Evolutionary conservation across 2,113 vertebrate species (phyloP), one percentile per base, ranked within the genome.

Genomic region (Cavia aperea): DNA sequence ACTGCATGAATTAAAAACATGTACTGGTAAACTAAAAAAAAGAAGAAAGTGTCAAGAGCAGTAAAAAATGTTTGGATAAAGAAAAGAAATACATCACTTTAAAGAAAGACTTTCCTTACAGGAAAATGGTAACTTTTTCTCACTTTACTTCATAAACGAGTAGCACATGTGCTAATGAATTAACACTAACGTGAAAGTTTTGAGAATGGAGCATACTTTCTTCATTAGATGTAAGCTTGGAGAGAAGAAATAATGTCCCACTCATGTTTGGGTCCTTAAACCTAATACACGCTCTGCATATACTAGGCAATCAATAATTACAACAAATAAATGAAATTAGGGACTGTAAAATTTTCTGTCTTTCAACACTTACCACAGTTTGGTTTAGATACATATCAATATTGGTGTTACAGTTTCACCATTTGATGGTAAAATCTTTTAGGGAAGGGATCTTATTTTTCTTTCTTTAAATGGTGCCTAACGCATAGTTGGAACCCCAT

Each of bases 371-470:
- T 39, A 36, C 85, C 29, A 63, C 49, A 77, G 2, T 73, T 78
- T 93, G n/a, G 21, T 70, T 51, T 88, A 70, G 24, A 10, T 93
- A 56, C 39, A 84, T 78, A 83, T 18, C 33, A 43, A 7, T 83
- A 39, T 39, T 39, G 39, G 9, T 83, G 21, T 90, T 94, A 60
- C 33, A 81, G 51, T 62, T 94, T 15, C 31, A 14, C 19, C 18
- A 84, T 83, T 87, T 84, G 54, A 86, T 39, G 82, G 19, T 54
- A 83, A 70, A 43, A 75, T 92, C 9, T 92, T 91, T 95, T 70
- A 87, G 19, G 16, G 36, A 92, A 72, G 10, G 9, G 29, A 65
- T 29, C 15, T 90, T 65, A 68, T 68, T 94, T 88, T 90, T 78
- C 39, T 72, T 82, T 31, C 21, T 60, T 95, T 88, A 89, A 78